Evolutionary conservation across 2,797 vertebrate genomes (phyloP), one percentile per base, ranked within the genome.

Genomic region (Discoglossus pictus): DNA sequence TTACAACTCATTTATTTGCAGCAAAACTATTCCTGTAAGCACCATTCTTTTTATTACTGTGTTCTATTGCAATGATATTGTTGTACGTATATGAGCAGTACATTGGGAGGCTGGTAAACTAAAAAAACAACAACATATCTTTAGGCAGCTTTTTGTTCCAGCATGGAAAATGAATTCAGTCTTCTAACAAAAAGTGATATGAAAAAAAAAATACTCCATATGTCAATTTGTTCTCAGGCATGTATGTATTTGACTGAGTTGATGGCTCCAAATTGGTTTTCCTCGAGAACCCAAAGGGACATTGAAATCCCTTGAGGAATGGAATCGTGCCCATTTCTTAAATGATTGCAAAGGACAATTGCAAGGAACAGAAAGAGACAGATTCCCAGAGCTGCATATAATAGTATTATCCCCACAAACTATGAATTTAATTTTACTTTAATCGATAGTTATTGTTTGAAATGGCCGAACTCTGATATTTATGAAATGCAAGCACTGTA

Each of bases 381-480:
- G 74, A 83, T 79, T 75, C 74, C 42, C 16, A 48, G 27, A 6
- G 39, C 58, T 47, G 42, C 11, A 13, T 62, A 11, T 63, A 36
- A 44, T 78, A 80, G 75, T 76, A 65, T 79, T 74, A 81, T n/a
- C 80, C 72, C 78, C 39, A 74, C 83, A 85, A 89, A 89, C 87
- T 85, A 88, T 82, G 86, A 83, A 88, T 89, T 84, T 86, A 81
- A 84, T 85, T 86, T 24, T 36, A 16, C 65, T 34, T 16, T 21
- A 60, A 68, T 68, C 55, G 31, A 68, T 68, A 50, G 54, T 52
- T 60, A 61, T 25, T 68, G 65, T 43, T 60, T 16, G 44, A 13
- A 67, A 54, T 17, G 53, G 24, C 23, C 64, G 39, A 16, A 52
- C 46, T 40, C 39, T 25, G 35, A 63, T 63, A 40, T 62, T 24